Percentiles rank a stretch among this genome's conserved stretches.
These are phyloP conservation scores for Pogonognathellus flavescens DNA, from an alignment of 1,140 invertebrate genomes.

Conservation along the genomic window DNA sequence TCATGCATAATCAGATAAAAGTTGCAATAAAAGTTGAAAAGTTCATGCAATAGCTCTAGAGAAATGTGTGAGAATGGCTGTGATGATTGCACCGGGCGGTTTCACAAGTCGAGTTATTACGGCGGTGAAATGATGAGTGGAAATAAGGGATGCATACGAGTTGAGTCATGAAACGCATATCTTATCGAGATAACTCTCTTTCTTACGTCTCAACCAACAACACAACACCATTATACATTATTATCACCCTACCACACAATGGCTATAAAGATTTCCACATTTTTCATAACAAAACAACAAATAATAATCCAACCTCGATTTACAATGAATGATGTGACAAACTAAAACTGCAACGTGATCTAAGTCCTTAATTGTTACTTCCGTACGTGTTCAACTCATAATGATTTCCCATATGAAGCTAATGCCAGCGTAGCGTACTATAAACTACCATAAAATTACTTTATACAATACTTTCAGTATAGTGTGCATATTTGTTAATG, in stretches of 20 bases:
- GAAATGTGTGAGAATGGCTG: slow-evolving; percentile 21
- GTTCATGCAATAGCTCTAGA: slow-evolving; percentile 44
- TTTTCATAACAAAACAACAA: neutral
- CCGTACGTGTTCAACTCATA: too few relatives aligned
- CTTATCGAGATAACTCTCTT: neutral
- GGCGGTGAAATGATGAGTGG: slow-evolving; percentile 26
- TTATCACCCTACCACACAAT: neutral
- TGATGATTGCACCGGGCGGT: slow-evolving; percentile 32
- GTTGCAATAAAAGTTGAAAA: slow-evolving; percentile 49
- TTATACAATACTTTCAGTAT: too few relatives aligned
- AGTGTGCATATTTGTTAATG: too few relatives aligned
- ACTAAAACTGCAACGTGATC: neutral
- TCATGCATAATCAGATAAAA: slow-evolving; percentile 50
- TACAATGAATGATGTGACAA: neutral
- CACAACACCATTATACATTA: neutral
- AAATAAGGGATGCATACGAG: neutral
- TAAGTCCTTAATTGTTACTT: too few relatives aligned
- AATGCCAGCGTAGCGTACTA: too few relatives aligned
- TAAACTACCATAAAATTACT: too few relatives aligned
- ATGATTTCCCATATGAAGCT: too few relatives aligned
- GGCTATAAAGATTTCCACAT: neutral
- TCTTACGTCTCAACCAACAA: neutral
- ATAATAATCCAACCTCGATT: neutral
- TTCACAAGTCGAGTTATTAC: slow-evolving; percentile 39
- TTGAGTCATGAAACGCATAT: neutral